phyloP scores from a whole-genome alignment of 2,888 invertebrate species.

The Melanophora roralis region DNA sequence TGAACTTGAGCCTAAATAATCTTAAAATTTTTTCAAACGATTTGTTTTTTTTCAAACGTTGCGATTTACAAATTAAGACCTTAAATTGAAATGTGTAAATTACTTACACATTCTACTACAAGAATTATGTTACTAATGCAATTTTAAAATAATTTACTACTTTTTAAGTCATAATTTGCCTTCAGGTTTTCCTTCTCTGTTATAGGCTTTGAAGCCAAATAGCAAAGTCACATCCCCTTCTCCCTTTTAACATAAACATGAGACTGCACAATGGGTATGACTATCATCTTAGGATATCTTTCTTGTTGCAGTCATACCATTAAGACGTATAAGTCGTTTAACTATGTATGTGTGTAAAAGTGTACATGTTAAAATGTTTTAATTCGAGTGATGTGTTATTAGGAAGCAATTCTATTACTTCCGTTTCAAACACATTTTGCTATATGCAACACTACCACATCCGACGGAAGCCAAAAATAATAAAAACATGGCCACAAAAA shows the following conservation, averaged over 20 bases:
- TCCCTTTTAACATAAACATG: slow-evolving; percentile 17
- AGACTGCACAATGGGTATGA: slow-evolving; percentile 29
- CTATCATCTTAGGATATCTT: slow-evolving; percentile 17
- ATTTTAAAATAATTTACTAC: no score
- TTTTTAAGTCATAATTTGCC: no score
- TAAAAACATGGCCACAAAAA: slow-evolving; percentile 47
- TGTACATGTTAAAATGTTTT: background rate
- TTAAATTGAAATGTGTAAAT: no score
- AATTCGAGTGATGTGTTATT: slow-evolving; percentile 45
- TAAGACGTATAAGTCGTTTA: background rate
- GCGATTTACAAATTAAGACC: no score
- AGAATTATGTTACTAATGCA: no score
- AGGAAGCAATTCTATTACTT: slow-evolving; percentile 51
- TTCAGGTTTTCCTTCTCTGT: slow-evolving; percentile 4
- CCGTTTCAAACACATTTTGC: slow-evolving; percentile 46
- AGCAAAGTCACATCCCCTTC: background rate
- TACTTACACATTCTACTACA: no score
- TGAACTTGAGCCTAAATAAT: no score
- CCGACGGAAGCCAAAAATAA: slow-evolving; percentile 54
- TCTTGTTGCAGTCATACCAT: slow-evolving; percentile 22
- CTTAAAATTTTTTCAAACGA: no score
- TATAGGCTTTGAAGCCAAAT: background rate
- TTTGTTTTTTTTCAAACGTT: no score
- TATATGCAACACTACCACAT: slow-evolving; percentile 51
- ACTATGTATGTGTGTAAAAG: background rate